A percentile compares a stretch with the other conserved stretches of the same genome.
phyloP scores from a whole-genome alignment of 2,797 vertebrate species.

The Erithacus rubecula region DNA sequence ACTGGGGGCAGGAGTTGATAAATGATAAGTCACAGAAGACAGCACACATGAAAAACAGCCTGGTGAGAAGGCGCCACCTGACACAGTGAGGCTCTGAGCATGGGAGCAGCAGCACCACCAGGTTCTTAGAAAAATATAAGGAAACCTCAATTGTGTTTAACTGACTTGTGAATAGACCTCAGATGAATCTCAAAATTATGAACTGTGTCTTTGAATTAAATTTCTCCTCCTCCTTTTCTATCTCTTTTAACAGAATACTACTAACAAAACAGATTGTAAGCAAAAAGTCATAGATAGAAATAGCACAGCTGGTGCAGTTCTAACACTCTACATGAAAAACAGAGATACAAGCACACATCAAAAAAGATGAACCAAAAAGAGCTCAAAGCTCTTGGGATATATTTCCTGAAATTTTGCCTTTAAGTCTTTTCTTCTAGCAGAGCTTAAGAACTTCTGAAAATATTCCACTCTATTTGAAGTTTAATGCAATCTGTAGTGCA shows the following conservation, averaged over 20 bases:
- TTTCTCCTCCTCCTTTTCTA: not conserved
- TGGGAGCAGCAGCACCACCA: not conserved
- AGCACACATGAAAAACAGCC: not conserved
- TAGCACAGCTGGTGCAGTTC: not conserved
- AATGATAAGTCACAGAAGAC: not conserved
- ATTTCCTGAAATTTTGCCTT: not conserved
- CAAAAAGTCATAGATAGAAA: not conserved
- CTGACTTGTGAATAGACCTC: not conserved
- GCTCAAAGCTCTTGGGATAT: not conserved
- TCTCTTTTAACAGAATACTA: not conserved
- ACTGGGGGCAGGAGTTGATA: not conserved
- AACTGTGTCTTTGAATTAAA: not conserved
- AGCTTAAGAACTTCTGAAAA: not conserved
- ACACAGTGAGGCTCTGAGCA: not conserved
- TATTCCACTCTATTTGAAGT: not conserved
- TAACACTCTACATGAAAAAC: not conserved
- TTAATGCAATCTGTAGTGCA: not conserved
- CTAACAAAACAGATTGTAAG: not conserved
- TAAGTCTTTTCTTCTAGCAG: not conserved
- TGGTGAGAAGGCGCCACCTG: not conserved
- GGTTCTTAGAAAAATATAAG: not conserved
- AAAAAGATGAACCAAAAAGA: not conserved
- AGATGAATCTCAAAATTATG: not conserved
- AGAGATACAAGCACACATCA: not conserved
- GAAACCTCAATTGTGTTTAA: not conserved